Percentiles rank a stretch among this genome's conserved stretches.
Conservation (phyloP, 1,140 invertebrate species). For the Pseudomyrmex sp. region DNA sequence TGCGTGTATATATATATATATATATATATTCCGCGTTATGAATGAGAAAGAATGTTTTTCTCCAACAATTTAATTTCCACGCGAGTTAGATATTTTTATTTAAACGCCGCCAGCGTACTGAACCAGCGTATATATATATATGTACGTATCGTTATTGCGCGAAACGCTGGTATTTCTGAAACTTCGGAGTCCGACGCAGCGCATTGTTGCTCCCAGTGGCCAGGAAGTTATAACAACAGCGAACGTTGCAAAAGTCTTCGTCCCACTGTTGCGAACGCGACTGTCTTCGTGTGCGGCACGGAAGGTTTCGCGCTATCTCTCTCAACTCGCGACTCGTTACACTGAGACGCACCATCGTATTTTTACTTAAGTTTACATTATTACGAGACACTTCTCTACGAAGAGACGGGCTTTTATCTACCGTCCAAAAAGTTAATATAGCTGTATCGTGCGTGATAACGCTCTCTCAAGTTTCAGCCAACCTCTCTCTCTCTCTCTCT, state of each 20-base stretch:
- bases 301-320: not conserved
- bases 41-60: constrained; percentile 3
- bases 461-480: not conserved
- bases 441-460: not conserved
- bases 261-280: not conserved
- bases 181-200: constrained; percentile 11
- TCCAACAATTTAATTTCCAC: constrained; percentile 2
- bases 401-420: not conserved
- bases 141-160: constrained; percentile 12
- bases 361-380: constrained; percentile 8
- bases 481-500: no score
- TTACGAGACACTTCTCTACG: not conserved
- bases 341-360: not conserved
- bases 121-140: no score
- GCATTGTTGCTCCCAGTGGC: constrained; percentile 22
- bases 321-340: not conserved
- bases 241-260: constrained; percentile 9
- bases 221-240: constrained; percentile 19
- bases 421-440: constrained; percentile 2
- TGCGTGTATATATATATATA: no score
- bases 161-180: not conserved
- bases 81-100: constrained; percentile 28
- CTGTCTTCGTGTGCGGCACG: constrained; percentile 1
- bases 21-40: not conserved
- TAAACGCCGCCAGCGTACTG: not conserved